Percentiles rank a stretch among this genome's conserved stretches.
Conservation (phyloP, 1,140 invertebrate species). For the Heliconius eleuchia region DNA sequence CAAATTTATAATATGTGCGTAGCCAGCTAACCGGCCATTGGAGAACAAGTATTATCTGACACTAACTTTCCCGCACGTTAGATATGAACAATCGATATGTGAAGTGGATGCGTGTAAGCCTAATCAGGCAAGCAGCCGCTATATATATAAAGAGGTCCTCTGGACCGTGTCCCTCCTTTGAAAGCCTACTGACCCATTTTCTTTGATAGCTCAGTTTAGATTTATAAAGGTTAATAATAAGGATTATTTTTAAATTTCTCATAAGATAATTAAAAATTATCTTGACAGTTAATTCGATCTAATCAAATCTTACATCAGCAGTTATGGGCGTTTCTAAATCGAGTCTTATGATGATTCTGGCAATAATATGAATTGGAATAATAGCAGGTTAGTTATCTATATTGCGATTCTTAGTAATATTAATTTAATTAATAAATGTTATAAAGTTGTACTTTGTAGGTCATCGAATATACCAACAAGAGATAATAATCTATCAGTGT, state of each 20-base stretch:
- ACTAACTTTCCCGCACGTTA: conserved; percentile 62
- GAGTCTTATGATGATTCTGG: neutral
- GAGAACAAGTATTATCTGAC: conserved; percentile 66
- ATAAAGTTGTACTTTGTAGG: conserved; percentile 1
- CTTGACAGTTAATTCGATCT: neutral
- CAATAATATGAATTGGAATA: neutral
- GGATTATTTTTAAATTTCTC: conserved; percentile 3
- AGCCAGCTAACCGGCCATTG: conserved; percentile 59
- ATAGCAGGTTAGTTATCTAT: neutral
- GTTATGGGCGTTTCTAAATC: neutral
- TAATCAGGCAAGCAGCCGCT: conserved; percentile 64
- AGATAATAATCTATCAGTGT: conserved; percentile 1
- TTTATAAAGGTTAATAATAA: conserved; percentile 15
- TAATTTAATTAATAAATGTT: conserved; percentile 10
- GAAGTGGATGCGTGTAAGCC: conserved; percentile 59
- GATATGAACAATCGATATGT: conserved; percentile 71
- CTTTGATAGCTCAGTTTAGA: conserved; percentile 18
- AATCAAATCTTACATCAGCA: neutral
- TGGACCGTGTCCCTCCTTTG: conserved; percentile 49
- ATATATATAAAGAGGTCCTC: conserved; percentile 56
- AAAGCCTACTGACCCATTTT: conserved; percentile 55
- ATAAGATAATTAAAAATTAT: neutral
- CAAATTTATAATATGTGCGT: neutral
- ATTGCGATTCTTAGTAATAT: neutral
- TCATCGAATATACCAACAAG: neutral